Evolutionary conservation across 2,113 vertebrate species (phyloP).

Genomic region (Corynorhinus townsendii): DNA sequence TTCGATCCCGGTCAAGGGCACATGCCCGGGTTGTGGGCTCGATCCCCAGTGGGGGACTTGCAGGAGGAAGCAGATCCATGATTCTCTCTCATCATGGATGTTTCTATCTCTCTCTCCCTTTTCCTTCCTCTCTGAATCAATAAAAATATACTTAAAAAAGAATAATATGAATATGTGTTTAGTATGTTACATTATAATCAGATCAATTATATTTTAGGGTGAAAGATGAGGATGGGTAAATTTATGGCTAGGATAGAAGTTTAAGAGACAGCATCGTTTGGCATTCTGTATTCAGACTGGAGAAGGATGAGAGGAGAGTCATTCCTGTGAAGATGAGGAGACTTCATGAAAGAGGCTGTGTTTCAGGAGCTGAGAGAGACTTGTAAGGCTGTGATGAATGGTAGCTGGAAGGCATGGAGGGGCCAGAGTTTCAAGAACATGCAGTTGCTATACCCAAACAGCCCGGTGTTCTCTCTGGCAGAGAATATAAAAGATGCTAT

Average conservation of each 20-base stretch:
- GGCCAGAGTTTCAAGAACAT: not conserved
- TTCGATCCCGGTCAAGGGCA: too few relatives aligned
- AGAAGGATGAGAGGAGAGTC: not conserved
- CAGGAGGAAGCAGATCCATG: too few relatives aligned
- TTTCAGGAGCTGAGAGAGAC: not conserved
- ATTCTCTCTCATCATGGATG: too few relatives aligned
- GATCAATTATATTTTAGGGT: not conserved
- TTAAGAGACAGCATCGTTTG: not conserved
- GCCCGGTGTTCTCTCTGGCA: not conserved
- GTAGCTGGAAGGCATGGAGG: not conserved
- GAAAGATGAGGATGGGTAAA: not conserved
- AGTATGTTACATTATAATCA: not conserved
- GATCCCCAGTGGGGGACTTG: too few relatives aligned
- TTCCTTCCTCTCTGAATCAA: too few relatives aligned
- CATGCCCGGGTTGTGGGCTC: too few relatives aligned
- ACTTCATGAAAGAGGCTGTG: not conserved
- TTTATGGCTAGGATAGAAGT: not conserved
- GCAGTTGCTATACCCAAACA: not conserved
- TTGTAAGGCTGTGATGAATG: not conserved
- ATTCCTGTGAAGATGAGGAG: not conserved
- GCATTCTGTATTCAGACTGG: not conserved
- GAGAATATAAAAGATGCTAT: not conserved
- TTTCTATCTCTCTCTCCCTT: too few relatives aligned
- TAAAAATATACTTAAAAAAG: too few relatives aligned
- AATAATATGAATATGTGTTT: not conserved